Base-by-base conservation (phyloP, 2,113 vertebrate species). In the Pleuronectes platessa region DNA sequence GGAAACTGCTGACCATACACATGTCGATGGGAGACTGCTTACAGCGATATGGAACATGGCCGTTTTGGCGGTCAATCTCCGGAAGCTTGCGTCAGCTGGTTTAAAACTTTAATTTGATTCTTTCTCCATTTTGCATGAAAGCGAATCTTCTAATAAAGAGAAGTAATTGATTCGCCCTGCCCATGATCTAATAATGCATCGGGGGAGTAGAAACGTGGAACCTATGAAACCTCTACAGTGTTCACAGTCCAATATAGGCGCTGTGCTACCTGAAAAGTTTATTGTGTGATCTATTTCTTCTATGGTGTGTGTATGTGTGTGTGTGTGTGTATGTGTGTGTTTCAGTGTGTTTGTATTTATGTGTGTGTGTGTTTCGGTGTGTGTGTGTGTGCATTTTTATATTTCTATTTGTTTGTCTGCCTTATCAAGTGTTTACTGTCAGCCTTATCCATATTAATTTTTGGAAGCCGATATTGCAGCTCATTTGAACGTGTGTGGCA, bases 361-460 rank as follows among this genome's bases (percentile, higher is more conserved):
- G 47, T 51, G 49, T 51, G 49, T 18, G 18, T 51, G 49, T 51
- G 18, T 51, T 6, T 53, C 6, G 9, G 51, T n/a, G 20, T 53
- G 51, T 53, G 51, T n/a, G 51, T 53, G 20, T 53, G 51, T 54
- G 8, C 49, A 20, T 51, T 5, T 54, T 54, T 54, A 42, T 42
- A 42, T 23, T 60, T 78, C 6, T 74, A 20, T 73, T 73, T 78
- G 18, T 73, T 73, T 81, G 20, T 21, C 18, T 63, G 24, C 68
- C 78, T 88, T 87, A 87, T 91, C 79, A 74, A 70, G 60, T 90
- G 82, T 92, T 92, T 84, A 84, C 88, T 82, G 76, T 89, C 75
- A 81, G 73, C 74, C 63, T 40, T 79, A 85, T 85, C 69, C 75
- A 82, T 91, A 89, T 88, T 87, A 56, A 31, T 87, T 78, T 68